Evolutionary conservation across 2,113 vertebrate genomes (phyloP).

Genomic region (Haplotaxodon microlepis): DNA sequence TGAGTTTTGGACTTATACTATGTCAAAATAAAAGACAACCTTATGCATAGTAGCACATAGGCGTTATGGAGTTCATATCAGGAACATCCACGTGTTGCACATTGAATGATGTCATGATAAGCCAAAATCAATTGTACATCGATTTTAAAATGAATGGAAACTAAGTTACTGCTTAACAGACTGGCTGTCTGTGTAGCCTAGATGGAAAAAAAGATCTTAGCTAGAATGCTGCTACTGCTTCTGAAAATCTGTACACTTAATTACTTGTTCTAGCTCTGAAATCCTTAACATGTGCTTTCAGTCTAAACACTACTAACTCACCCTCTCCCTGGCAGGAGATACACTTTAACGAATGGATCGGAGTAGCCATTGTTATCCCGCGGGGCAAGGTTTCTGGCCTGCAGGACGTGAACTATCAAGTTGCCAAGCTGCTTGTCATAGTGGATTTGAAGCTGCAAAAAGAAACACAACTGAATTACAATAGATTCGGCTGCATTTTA

Average conservation of each 20-base stretch:
- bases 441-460: conserved; percentile 92
- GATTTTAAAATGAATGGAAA: conserved; percentile 50
- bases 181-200: neutral
- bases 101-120: conserved; percentile 36
- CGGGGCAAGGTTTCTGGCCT: conserved; percentile 90
- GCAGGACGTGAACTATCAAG: conserved; percentile 95
- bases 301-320: conserved; percentile 66
- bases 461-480: neutral
- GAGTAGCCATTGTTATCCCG: conserved; percentile 96
- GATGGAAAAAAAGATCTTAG: neutral
- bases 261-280: neutral
- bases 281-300: neutral
- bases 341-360: conserved; percentile 97
- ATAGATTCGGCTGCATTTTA: neutral
- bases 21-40: neutral
- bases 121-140: conserved; percentile 48
- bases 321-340: conserved; percentile 96
- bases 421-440: conserved; percentile 96
- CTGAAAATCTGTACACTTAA: neutral
- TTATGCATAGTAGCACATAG: neutral
- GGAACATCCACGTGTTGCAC: conserved; percentile 13
- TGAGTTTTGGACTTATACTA: neutral
- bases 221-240: neutral
- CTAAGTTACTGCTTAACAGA: neutral
- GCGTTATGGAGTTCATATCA: neutral